phyloP scores from a whole-genome alignment of 2,797 vertebrate genomes.

The Syndactyla subalaris region DNA sequence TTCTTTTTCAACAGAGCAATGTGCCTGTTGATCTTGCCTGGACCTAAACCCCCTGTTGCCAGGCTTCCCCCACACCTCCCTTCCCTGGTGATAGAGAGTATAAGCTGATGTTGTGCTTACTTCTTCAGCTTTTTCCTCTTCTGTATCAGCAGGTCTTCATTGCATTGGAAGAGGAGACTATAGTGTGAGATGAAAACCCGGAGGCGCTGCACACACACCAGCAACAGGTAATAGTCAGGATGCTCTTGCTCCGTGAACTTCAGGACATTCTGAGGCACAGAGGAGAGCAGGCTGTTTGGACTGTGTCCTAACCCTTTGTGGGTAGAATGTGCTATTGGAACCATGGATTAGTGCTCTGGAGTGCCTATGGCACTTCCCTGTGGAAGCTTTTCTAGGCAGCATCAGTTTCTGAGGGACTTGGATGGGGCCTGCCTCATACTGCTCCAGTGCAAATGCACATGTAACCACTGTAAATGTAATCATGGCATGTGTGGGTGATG shows the following conservation, averaged over 20 bases:
- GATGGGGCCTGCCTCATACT: background rate
- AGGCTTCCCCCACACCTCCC: background rate
- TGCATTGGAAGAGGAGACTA: conserved; percentile 91
- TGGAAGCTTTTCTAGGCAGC: background rate
- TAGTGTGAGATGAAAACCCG: conserved; percentile 90
- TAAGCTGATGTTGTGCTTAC: conserved; percentile 73
- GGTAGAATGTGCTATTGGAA: background rate
- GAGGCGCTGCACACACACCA: conserved; percentile 93
- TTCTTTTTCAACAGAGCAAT: background rate
- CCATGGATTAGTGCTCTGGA: background rate
- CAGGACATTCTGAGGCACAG: conserved; percentile 83
- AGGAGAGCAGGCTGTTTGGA: conserved; percentile 30
- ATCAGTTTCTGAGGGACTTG: background rate
- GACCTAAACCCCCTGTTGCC: background rate
- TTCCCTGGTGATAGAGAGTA: background rate
- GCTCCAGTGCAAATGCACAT: background rate
- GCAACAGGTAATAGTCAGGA: conserved; percentile 94
- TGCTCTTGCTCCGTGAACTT: conserved; percentile 93
- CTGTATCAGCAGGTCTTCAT: conserved; percentile 91
- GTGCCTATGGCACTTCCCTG: background rate
- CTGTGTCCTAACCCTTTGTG: background rate
- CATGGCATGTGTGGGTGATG: background rate
- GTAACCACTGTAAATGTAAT: background rate
- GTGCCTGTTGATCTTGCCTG: background rate
- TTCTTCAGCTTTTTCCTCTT: conserved; percentile 91